phyloP scores from a whole-genome alignment of 2,797 vertebrate genomes.

The Neosilurus hyrtlii region DNA sequence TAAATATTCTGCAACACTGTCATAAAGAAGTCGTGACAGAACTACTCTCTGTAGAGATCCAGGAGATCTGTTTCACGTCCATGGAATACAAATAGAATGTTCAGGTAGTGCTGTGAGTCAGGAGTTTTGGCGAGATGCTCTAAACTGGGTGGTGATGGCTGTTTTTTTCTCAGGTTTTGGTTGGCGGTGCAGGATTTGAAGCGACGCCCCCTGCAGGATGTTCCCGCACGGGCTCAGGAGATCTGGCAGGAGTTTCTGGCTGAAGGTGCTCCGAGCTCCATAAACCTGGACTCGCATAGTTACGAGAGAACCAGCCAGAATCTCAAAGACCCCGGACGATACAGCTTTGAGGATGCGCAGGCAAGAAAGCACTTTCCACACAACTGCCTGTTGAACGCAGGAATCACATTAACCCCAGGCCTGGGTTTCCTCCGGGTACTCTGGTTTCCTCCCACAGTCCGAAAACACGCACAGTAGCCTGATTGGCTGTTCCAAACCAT shows the following conservation, averaged over 20 bases:
- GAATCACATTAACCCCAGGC: not conserved
- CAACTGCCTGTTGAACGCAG: too few species aligned
- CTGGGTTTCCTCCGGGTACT: too few species aligned
- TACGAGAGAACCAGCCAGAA: conserved; percentile 97
- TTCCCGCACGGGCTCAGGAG: conserved; percentile 84
- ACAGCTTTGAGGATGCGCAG: conserved; percentile 97
- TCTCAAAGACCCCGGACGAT: conserved; percentile 92
- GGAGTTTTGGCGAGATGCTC: not conserved
- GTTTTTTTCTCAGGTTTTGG: conserved; percentile 84
- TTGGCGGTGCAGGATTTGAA: conserved; percentile 94
- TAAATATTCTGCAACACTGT: not conserved
- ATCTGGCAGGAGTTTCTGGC: conserved; percentile 98
- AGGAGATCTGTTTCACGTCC: not conserved
- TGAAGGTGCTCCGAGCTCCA: conserved; percentile 91
- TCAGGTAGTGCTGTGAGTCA: not conserved
- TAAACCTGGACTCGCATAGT: conserved; percentile 98
- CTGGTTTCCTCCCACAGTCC: too few species aligned
- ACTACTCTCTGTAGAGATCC: not conserved
- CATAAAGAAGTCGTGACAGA: not conserved
- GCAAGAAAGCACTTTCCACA: conserved; percentile 63
- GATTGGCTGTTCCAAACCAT: too few species aligned
- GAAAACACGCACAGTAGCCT: too few species aligned
- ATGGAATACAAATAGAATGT: not conserved
- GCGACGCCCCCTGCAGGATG: conserved; percentile 88
- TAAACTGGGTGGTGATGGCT: not conserved